phyloP scores from a whole-genome alignment of 2,113 vertebrate species.

The Prolemur simus region DNA sequence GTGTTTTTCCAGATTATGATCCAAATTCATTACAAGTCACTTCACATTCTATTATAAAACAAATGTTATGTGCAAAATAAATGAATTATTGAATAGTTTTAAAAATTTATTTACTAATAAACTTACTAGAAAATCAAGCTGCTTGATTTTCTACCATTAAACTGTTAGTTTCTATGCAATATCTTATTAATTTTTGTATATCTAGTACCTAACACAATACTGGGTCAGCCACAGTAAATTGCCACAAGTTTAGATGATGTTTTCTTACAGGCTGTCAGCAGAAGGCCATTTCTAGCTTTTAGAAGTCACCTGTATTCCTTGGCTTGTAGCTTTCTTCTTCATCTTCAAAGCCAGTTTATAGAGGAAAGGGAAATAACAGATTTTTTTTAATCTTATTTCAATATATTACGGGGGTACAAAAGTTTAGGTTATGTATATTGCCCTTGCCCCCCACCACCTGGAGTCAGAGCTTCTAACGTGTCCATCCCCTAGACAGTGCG shows the following conservation, averaged over 20 bases:
- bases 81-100: background rate
- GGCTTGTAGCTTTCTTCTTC: background rate
- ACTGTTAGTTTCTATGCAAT: background rate
- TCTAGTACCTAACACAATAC: background rate
- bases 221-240: background rate
- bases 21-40: background rate
- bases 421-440: too few relatives aligned
- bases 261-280: background rate
- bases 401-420: too few relatives aligned
- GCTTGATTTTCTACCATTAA: background rate
- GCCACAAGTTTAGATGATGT: background rate
- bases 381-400: too few relatives aligned
- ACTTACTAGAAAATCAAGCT: background rate
- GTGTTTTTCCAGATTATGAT: background rate
- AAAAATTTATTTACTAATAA: background rate
- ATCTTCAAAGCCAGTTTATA: background rate
- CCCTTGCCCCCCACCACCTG: too few relatives aligned
- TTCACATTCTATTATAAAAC: background rate
- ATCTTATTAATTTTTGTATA: background rate
- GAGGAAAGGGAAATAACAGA: background rate
- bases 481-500: too few relatives aligned
- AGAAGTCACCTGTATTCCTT: background rate
- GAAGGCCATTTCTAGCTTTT: background rate
- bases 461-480: too few relatives aligned
- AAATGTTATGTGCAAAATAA: conserved; percentile 6